Base-by-base conservation (phyloP, 2,888 invertebrate genomes). In the Theretra japonica region DNA sequence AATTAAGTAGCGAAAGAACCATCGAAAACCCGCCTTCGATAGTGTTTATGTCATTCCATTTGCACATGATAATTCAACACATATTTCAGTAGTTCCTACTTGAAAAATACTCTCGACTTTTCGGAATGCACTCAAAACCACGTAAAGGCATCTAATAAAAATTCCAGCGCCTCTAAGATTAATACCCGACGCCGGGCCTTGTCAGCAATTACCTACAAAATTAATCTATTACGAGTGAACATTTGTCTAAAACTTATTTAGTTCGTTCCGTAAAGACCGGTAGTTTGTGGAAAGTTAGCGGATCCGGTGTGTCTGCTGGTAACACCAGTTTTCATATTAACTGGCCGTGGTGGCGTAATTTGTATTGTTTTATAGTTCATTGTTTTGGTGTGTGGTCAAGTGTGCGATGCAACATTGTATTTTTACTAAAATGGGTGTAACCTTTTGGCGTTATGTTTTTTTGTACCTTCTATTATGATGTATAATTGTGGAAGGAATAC, bases 231-330 rank as follows among this genome's bases (percentile, higher is more conserved):
- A 41, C 65, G 41, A 48, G 58, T 17, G 23, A 23, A 65, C 65
- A 48, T 65, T 65, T 48, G 65, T 41, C 41, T 65, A 17, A 65
- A 65, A 65, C 65, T 65, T 65, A 65, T 65, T 65, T 48, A 25
- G 65, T 23, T 21, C 21, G 17, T 17, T 17, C 58, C 15, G 41
- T 65, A 48, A 41, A 48, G 41, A 65, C 65, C 65, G 65, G 65
- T 62, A 62, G 62, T 11, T 25, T 17, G 28, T 21, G 62, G 19
- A 21, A 60, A 62, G 33, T 41, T 41, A 62, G 41, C 41, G 15
- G 48, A 65, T 65, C 48, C 48, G 41, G 65, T 65, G 65, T 65
- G 65, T 8, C 57, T 48, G 17, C 17, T 21, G 33, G 11, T 15
- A 11, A 11, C 23, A 48, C 65, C 65, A 65, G 65, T 48, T 65